These are phyloP conservation scores for Manacus vitellinus DNA, from an alignment of 2,113 vertebrate species.

Conservation along the genomic window DNA sequence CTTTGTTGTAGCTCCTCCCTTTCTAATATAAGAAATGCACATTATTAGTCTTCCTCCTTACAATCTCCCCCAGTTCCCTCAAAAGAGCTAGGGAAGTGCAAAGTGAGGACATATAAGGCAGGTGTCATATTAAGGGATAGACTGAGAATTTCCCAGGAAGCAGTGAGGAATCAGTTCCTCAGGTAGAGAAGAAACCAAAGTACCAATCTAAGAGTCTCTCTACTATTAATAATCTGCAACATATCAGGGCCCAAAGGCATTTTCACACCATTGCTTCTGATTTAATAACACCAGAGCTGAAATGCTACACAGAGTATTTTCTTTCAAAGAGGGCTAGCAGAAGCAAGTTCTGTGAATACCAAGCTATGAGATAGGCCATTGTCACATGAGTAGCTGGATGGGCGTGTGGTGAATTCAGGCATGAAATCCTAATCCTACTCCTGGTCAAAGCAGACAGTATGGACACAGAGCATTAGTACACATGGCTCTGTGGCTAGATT, in stretches of 20 bases:
- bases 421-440: not conserved
- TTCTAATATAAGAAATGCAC: not conserved
- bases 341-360: not conserved
- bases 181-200: not conserved
- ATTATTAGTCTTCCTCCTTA: not conserved
- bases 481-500: not conserved
- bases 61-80: not conserved
- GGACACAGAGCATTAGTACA: not conserved
- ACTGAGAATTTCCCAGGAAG: not conserved
- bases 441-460: not conserved
- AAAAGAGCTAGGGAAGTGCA: not conserved
- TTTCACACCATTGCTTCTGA: not conserved
- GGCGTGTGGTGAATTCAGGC: fast-evolving
- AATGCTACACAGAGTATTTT: not conserved
- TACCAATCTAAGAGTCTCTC: not conserved
- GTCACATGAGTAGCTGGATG: not conserved
- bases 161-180: not conserved
- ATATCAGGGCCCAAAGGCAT: not conserved
- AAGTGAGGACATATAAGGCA: not conserved
- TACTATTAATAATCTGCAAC: not conserved
- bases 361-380: not conserved
- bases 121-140: not conserved
- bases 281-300: not conserved
- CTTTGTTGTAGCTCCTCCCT: not conserved
- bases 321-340: not conserved